Base-by-base conservation (phyloP, 2,888 invertebrate genomes). In the Trachelus iudaicus region DNA sequence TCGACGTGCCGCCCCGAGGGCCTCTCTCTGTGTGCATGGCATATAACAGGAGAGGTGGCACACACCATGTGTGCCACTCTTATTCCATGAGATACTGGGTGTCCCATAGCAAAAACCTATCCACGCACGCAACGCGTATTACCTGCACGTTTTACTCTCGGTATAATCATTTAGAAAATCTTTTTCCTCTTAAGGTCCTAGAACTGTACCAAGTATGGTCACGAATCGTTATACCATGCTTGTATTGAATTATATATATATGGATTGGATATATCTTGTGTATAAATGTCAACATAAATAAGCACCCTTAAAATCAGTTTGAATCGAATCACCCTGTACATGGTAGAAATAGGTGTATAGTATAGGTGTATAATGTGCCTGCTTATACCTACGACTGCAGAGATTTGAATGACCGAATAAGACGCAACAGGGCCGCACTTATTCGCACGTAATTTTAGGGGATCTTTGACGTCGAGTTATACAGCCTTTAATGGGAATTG, bases 341-440 rank as follows among this genome's bases (percentile, higher is more conserved):
- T 78, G 75, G 75, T 75, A 23, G 69, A 37, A 34, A 69, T 69
- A 81, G 80, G 85, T 80, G 82, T 81, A 77, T 73, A 81, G 81
- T 35, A 31, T 34, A 68, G 11, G 12, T 6, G 37, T 9, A 35
- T 34, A 73, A 37, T 34, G 71, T 69, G 76, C 75, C 73, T n/a
- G 40, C 74, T 33, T 80, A 83, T 84, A 84, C 82, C 83, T 80
- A 82, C 81, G 81, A 79, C 56, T 56, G 85, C 82, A 83, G 86
- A 86, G 88, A 87, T 86, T 87, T 83, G 87, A 88, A 88, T 84
- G 86, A 85, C 84, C 85, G 85, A 82, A 84, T 84, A 86, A 82
- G 83, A 84, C 79, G 77, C 76, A 76, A 71, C 84, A 86, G 84
- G 84, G 85, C 83, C 83, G 85, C 79, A 85, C 76, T 79, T 69